These are phyloP conservation scores for Cyclura pinguis DNA, from an alignment of 2,797 vertebrate species.

Conservation along the genomic window DNA sequence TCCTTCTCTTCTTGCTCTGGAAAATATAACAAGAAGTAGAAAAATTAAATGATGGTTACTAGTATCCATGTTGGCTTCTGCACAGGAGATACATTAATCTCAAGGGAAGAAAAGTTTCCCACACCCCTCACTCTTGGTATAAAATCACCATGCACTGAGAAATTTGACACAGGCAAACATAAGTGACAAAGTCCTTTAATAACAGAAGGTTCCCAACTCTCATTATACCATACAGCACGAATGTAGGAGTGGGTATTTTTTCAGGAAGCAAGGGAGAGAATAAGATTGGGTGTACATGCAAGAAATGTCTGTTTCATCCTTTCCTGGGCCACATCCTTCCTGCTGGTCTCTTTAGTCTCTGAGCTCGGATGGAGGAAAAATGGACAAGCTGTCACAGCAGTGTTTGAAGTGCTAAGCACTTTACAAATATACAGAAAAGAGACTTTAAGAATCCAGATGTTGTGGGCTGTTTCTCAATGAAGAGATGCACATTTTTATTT, in stretches of 20 bases:
- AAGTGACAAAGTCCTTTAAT: not conserved
- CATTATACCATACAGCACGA: not conserved
- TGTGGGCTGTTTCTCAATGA: no score
- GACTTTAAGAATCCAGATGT: not conserved
- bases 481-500: not conserved
- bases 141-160: not conserved
- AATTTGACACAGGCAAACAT: not conserved
- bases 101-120: not conserved
- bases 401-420: not conserved
- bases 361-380: not conserved
- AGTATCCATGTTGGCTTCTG: slow-evolving; percentile 48
- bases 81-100: slow-evolving; percentile 16
- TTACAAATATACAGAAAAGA: not conserved
- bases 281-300: not conserved
- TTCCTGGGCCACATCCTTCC: not conserved
- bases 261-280: not conserved
- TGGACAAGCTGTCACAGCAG: not conserved
- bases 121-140: not conserved
- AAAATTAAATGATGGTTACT: slow-evolving; percentile 44
- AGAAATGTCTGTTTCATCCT: not conserved
- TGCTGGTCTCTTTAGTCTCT: not conserved
- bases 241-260: not conserved
- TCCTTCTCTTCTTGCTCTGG: slow-evolving; percentile 80
- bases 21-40: slow-evolving; percentile 70
- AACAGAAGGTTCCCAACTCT: not conserved